Base-by-base conservation (phyloP, 2,888 invertebrate species). In the Frankliniella intonsa region DNA sequence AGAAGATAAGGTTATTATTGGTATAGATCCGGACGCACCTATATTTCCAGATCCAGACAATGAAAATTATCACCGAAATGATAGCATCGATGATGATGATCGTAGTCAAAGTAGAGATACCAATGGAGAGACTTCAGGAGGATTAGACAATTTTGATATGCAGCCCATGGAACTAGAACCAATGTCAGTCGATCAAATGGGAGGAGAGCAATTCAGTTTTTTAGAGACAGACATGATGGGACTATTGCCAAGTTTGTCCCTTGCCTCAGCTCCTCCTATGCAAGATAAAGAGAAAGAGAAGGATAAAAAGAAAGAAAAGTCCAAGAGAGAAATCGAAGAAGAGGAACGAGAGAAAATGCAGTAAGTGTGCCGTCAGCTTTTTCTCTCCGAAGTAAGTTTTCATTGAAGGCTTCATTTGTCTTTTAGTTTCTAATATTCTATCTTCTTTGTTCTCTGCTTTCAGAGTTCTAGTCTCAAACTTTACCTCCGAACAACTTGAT, bases 291-390 rank as follows among this genome's bases (percentile, higher is more conserved):
- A 65, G 76, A 82, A 55, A 81, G 90, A 90, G 83, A 92, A 92
- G 86, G 92, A 92, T 86, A 94, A 93, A 86, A 91, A 91, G 82
- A 93, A 92, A 83, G 84, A 83, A 83, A 88, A 86, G 88, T 93
- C 92, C 86, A 94, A 94, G 88, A 94, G 92, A 84, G 96, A 97
- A 88, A 87, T 96, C 14, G 97, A 98, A 88, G 97, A 97, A 87
- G 97, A 98, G 86, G 97, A 98, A 87, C 89, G 97, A 83, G 96
- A 97, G 87, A 96, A 96, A 88, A 97, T 98, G 97, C 97, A 97
- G 97, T 97, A 90, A 90, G 93, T 91, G 27, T 62, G n/a, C 62
- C 62, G 38, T 38, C 2, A 81, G 49, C 81, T 80, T 80, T 62
- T 81, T 50, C 8, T 19, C 5, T 38, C 14, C 25, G 27, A 81